Percentiles rank a stretch among this genome's conserved stretches.
Conservation (phyloP, 2,113 vertebrate genomes). For the Polypterus senegalus region DNA sequence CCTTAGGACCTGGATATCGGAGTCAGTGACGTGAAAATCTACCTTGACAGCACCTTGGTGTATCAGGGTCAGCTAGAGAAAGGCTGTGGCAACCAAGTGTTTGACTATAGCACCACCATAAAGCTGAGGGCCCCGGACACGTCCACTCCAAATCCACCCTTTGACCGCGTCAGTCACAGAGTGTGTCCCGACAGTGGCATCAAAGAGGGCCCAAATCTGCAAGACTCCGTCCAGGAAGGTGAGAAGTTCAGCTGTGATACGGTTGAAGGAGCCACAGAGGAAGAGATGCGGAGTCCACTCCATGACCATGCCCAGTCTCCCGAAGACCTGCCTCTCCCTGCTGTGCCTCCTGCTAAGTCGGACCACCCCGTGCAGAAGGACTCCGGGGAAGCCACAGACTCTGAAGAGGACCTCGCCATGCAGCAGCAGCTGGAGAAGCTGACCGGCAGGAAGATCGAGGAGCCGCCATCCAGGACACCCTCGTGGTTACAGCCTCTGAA, state of each 20-base stretch:
- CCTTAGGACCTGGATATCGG: slow-evolving; percentile 70
- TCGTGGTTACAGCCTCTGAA: slow-evolving; percentile 62
- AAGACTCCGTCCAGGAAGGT: neutral
- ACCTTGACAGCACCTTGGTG: slow-evolving; percentile 68
- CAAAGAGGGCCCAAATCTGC: no score
- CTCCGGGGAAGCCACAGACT: slow-evolving; percentile 18
- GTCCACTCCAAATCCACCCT: no score
- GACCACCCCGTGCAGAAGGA: slow-evolving; percentile 21
- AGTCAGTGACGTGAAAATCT: slow-evolving; percentile 69
- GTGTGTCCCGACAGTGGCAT: no score
- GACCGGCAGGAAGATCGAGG: slow-evolving; percentile 37
- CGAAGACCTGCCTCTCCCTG: slow-evolving; percentile 13
- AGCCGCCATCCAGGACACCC: slow-evolving; percentile 46
- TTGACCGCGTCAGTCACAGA: no score
- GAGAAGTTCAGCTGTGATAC: neutral
- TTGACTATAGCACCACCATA: slow-evolving; percentile 56
- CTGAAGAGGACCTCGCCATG: slow-evolving; percentile 35
- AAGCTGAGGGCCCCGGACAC: slow-evolving; percentile 36
- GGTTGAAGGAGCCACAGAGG: neutral
- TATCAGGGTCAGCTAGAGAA: slow-evolving; percentile 72
- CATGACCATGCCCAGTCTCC: slow-evolving; percentile 13
- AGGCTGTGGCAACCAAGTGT: slow-evolving; percentile 56
- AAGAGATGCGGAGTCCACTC: neutral
- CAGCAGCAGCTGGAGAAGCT: slow-evolving; percentile 45
- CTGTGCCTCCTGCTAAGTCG: slow-evolving; percentile 16